These are phyloP conservation scores for Crossocerus cetratus DNA, from an alignment of 2,888 invertebrate genomes.

Conservation along the genomic window DNA sequence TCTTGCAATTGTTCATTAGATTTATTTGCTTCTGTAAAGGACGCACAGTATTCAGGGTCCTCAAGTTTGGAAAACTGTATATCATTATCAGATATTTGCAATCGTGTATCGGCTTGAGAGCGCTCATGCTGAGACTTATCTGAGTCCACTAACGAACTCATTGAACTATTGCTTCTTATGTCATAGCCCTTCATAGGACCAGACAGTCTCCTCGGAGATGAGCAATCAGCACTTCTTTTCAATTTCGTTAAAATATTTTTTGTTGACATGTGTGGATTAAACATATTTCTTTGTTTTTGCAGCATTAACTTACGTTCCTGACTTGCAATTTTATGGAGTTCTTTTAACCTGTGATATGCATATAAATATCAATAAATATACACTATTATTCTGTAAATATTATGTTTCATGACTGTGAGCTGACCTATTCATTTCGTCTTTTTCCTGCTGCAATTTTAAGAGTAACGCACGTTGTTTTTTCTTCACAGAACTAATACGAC, in stretches of 20 bases:
- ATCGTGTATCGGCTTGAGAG: conserved; percentile 65
- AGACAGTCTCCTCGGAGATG: conserved; percentile 74
- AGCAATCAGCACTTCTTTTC: conserved; percentile 76
- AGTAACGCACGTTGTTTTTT: conserved; percentile 84
- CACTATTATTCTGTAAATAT: not conserved
- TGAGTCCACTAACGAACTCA: conserved; percentile 74
- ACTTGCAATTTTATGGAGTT: conserved; percentile 79
- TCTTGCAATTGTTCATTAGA: conserved; percentile 33
- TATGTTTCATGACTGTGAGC: conserved; percentile 4
- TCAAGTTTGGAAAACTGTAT: conserved; percentile 58
- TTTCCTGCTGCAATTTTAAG: conserved; percentile 83
- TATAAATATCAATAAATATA: too few relatives aligned
- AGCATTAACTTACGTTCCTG: conserved; percentile 79
- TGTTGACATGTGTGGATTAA: conserved; percentile 79
- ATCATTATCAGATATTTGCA: conserved; percentile 61
- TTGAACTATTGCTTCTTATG: conserved; percentile 76
- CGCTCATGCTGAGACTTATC: conserved; percentile 74
- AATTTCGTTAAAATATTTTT: conserved; percentile 78
- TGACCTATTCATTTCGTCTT: conserved; percentile 83
- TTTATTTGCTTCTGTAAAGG: conserved; percentile 41
- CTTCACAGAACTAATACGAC: conserved; percentile 78
- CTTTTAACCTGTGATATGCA: conserved; percentile 75
- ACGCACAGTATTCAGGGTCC: conserved; percentile 49
- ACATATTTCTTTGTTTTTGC: conserved; percentile 79
- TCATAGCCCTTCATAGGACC: conserved; percentile 79